Base-by-base conservation (phyloP, 2,888 invertebrate species). In the Lysandra bellargus region DNA sequence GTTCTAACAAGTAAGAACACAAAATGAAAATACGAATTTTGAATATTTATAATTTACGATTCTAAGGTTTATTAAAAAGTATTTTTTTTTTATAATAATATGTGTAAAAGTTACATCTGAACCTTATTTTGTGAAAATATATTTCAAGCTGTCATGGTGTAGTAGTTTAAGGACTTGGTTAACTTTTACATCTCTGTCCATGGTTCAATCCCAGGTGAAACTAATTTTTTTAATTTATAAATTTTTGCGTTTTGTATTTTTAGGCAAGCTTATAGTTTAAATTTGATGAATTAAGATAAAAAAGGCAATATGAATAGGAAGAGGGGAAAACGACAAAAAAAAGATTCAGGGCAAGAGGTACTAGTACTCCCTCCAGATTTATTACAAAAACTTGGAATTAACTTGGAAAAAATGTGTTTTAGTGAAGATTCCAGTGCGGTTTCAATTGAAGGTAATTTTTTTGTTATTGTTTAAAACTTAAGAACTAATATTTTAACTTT, bases 301-400 rank as follows among this genome's bases (percentile, higher is more conserved):
- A 83, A 84, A 82, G 81, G 79, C 80, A 61, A 76, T 74, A 83
- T 83, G 82, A 83, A 81, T 81, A 79, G 80, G 57, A 81, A 82
- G 78, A 79, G 83, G 79, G 53, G 61, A 53, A 82, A 81, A 81
- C 81, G 80, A 60, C 77, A 74, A 53, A 80, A 82, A 82, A 78
- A 40, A 81, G 78, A 4, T 73, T 80, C 73, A 81, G 86, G 78
- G 78, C 80, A 87, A 79, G 88, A 92, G 84, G 88, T 95, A 44
- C 90, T 92, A 86, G 92, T 95, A 64, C 84, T 95, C 69, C 87
- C 94, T 80, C 95, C 95, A 79, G 88, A 93, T 82, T 83, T 94
- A 75, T 87, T 95, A 80, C 88, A 93, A 85, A 88, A 93, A 84
- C 87, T 95, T 85, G 95, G 95, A 33, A 92, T 95, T 75, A 85